Percentiles rank a stretch among this genome's conserved stretches.
These are phyloP conservation scores for Shinisaurus crocodilurus DNA, from an alignment of 2,113 vertebrate genomes.

Conservation along the genomic window DNA sequence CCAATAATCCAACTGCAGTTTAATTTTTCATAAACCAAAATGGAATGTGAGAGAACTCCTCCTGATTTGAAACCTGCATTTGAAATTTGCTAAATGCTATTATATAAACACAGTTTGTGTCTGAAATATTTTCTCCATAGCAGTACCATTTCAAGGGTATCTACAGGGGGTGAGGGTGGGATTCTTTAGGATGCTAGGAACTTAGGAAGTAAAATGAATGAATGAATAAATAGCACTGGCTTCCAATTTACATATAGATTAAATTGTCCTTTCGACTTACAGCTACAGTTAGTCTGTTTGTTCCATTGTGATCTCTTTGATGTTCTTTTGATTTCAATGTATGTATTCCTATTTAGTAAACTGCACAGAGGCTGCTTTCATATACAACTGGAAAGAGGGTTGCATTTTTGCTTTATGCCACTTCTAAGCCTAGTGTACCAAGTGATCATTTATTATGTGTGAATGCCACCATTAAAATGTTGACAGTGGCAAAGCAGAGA, in stretches of 20 bases:
- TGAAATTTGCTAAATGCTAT: constrained; percentile 7
- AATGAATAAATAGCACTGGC: neutral
- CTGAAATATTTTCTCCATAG: neutral
- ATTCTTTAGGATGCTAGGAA: constrained; percentile 2
- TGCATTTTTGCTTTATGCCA: neutral
- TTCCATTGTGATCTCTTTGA: constrained; percentile 39
- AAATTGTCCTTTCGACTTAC: constrained; percentile 13
- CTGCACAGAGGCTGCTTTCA: constrained; percentile 12
- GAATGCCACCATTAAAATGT: neutral
- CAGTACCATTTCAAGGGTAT: constrained; percentile 16
- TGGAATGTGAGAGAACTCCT: neutral
- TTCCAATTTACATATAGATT: constrained; percentile 43
- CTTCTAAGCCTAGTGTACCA: neutral
- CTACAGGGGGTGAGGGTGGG: neutral
- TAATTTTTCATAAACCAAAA: neutral
- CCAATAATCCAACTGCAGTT: neutral
- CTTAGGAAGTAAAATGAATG: constrained; percentile 25
- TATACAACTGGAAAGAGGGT: neutral
- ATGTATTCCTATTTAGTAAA: neutral
- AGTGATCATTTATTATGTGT: neutral
- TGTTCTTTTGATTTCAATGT: constrained; percentile 27
- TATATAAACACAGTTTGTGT: neutral
- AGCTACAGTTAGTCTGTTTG: neutral
- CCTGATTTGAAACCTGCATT: constrained; percentile 1
- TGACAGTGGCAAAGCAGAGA: constrained; percentile 27